Evolutionary conservation across 2,113 vertebrate species (phyloP).

Genomic region (Helogale parvula): DNA sequence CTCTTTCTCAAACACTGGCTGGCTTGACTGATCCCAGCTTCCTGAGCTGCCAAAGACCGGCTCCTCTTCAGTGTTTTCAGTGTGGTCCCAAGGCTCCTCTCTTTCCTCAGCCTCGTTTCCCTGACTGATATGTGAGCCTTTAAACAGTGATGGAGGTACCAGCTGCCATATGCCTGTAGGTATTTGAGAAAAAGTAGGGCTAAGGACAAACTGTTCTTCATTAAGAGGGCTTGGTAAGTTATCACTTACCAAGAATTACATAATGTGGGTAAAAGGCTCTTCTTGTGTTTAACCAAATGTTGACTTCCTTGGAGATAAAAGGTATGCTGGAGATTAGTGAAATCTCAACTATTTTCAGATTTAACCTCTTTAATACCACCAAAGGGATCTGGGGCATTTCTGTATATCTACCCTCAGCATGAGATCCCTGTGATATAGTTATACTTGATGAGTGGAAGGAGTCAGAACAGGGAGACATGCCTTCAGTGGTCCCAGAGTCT

Average conservation of each 20-base stretch:
- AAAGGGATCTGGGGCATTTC: constrained; percentile 81
- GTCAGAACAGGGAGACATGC: constrained; percentile 77
- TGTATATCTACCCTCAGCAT: constrained; percentile 80
- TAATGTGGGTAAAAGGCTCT: constrained; percentile 77
- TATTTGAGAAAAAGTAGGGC: constrained; percentile 86
- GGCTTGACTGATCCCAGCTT: constrained; percentile 74
- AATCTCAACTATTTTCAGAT: constrained; percentile 84
- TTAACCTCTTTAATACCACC: constrained; percentile 85
- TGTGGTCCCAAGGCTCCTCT: constrained; percentile 82
- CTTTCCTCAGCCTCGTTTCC: constrained; percentile 67
- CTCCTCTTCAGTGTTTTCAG: constrained; percentile 80
- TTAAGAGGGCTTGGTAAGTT: constrained; percentile 47
- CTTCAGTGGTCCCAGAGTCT: constrained; percentile 80
- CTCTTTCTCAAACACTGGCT: constrained; percentile 68
- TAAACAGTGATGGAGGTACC: constrained; percentile 85
- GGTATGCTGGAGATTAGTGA: constrained; percentile 83
- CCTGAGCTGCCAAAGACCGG: constrained; percentile 76
- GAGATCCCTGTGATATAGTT: constrained; percentile 67
- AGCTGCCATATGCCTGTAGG: constrained; percentile 78
- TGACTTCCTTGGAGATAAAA: constrained; percentile 84
- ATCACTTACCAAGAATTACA: constrained; percentile 79
- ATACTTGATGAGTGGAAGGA: constrained; percentile 75
- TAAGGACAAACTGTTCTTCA: constrained; percentile 79
- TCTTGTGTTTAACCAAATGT: constrained; percentile 83
- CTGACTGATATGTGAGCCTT: constrained; percentile 72